phyloP scores from a whole-genome alignment of 2,888 invertebrate genomes.

The Itoplectis maculator region DNA sequence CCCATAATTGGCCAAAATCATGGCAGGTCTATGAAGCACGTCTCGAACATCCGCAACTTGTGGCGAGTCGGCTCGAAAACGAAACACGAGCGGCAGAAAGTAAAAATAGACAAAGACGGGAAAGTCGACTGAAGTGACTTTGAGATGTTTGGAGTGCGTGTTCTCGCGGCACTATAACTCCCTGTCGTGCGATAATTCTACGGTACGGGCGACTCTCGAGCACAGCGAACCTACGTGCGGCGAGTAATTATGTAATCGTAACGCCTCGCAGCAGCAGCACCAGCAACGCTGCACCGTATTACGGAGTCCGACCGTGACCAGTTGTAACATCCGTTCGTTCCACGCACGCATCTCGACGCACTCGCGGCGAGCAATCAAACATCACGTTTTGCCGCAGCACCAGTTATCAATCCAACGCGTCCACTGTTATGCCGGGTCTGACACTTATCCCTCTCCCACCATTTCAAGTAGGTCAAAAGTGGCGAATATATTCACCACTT shows the following conservation, averaged over 20 bases:
- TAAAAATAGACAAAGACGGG: constrained; percentile 10
- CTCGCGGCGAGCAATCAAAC: constrained; percentile 5
- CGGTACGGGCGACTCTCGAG: not conserved
- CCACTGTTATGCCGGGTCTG: not conserved
- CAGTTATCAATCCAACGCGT: not conserved
- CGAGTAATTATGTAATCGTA: constrained; percentile 64
- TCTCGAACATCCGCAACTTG: too few relatives aligned
- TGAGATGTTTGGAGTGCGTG: constrained; percentile 33
- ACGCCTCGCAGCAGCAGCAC: constrained; percentile 38
- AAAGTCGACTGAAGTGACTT: constrained; percentile 10
- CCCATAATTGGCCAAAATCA: too few relatives aligned
- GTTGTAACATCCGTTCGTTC: constrained; percentile 60
- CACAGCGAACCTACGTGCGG: constrained; percentile 13
- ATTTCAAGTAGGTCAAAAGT: too few relatives aligned
- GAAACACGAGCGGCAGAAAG: not conserved
- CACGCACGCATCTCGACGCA: constrained; percentile 42
- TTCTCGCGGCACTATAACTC: constrained; percentile 12
- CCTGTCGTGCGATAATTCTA: constrained; percentile 47
- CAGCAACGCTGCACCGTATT: constrained; percentile 25
- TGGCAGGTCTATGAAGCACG: too few relatives aligned
- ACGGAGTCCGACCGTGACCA: constrained; percentile 62
- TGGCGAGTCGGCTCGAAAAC: not conserved
- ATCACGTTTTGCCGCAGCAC: not conserved
- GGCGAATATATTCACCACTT: too few relatives aligned
- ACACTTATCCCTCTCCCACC: too few relatives aligned